phyloP scores from a whole-genome alignment of 2,113 vertebrate species.

The Arenaria interpres region DNA sequence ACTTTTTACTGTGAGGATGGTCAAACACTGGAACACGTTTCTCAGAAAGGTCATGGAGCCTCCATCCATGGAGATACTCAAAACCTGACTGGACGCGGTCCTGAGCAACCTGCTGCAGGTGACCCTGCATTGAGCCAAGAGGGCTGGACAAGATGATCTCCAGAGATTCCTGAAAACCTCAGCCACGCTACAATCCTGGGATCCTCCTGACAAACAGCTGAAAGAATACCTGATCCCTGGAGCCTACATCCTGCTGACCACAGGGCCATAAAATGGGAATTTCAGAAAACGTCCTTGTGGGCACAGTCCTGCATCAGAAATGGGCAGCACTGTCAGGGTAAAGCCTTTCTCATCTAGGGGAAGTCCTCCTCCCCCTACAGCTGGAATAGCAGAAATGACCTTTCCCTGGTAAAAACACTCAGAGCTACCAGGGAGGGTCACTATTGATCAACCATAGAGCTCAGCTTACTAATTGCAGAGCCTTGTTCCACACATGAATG shows the following conservation, averaged over 20 bases:
- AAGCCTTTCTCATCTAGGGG: background rate
- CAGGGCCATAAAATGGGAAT: background rate
- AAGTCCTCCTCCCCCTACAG: background rate
- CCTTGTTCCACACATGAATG: background rate
- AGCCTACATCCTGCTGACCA: background rate
- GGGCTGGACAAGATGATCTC: background rate
- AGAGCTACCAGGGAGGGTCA: background rate
- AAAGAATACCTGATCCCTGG: background rate
- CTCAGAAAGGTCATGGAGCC: background rate
- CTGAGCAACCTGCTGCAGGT: background rate
- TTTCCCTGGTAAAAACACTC: background rate
- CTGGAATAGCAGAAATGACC: background rate
- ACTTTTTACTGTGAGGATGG: rapidly evolving
- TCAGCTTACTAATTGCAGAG: conserved; percentile 13
- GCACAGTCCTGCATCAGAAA: background rate
- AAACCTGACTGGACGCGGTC: rapidly evolving
- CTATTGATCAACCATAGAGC: background rate
- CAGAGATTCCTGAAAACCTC: background rate
- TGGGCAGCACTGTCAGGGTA: background rate
- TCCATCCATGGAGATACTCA: background rate
- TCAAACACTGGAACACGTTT: background rate
- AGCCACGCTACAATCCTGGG: rapidly evolving
- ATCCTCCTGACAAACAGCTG: background rate
- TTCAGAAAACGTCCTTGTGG: background rate
- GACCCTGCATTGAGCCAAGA: background rate